These are phyloP conservation scores for Tetramorium bicarinatum DNA, from an alignment of 2,888 invertebrate genomes.

Conservation along the genomic window DNA sequence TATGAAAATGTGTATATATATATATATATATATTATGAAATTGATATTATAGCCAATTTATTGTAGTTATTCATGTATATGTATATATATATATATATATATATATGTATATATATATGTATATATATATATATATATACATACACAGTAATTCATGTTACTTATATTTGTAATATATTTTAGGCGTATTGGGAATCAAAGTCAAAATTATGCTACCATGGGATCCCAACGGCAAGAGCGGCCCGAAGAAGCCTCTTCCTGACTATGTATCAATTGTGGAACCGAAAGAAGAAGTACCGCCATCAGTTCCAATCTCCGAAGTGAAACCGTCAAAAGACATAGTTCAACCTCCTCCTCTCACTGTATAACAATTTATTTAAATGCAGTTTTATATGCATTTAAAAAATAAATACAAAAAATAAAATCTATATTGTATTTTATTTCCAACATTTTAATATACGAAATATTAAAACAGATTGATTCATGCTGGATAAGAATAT, in stretches of 20 bases:
- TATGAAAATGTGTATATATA: neutral
- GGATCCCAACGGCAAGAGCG: constrained; percentile 98
- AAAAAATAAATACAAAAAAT: constrained; percentile 69
- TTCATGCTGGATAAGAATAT: neutral
- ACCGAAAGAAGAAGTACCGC: constrained; percentile 97
- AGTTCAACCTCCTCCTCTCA: constrained; percentile 87
- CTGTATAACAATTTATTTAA: constrained; percentile 80
- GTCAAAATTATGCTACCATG: constrained; percentile 99
- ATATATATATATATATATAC: too few species aligned
- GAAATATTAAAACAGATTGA: neutral
- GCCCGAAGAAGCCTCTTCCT: constrained; percentile 98
- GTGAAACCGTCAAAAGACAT: constrained; percentile 90
- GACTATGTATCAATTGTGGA: constrained; percentile 99
- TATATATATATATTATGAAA: neutral
- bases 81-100: too few species aligned
- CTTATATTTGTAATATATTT: constrained; percentile 7
- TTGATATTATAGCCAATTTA: constrained; percentile 22
- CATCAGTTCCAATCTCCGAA: constrained; percentile 91
- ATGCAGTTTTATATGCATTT: constrained; percentile 18
- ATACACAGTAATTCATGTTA: neutral
- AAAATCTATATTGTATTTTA: constrained; percentile 25
- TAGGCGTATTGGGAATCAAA: constrained; percentile 89
- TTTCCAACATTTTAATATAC: neutral
- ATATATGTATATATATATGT: too few species aligned
- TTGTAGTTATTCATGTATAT: constrained; percentile 29